phyloP scores from a whole-genome alignment of 1,140 invertebrate genomes.

The Zaprionus davidi region DNA sequence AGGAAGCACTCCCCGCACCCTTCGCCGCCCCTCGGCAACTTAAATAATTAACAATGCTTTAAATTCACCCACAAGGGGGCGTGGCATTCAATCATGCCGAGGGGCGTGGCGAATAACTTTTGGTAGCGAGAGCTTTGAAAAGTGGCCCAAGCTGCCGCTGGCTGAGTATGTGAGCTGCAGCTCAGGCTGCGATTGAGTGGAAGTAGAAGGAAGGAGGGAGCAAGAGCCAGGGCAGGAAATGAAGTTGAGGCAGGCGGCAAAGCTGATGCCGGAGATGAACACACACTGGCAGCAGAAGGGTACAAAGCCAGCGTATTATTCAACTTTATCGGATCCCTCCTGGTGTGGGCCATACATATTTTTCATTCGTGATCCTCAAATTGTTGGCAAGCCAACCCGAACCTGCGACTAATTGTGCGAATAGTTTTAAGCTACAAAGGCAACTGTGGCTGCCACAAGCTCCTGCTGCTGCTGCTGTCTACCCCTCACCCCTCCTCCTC shows the following conservation, averaged over 20 bases:
- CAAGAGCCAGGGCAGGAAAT: not conserved
- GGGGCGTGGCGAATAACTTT: constrained; percentile 20
- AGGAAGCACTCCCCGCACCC: not conserved
- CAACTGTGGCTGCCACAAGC: too few species aligned
- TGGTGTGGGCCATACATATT: not conserved
- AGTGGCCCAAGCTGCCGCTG: not conserved
- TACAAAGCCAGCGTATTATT: not conserved
- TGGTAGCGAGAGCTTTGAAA: not conserved
- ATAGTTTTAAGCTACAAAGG: not conserved
- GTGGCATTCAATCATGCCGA: constrained; percentile 35
- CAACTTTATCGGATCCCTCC: not conserved
- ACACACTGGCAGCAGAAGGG: too few species aligned
- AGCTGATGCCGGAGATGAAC: not conserved
- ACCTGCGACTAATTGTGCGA: not conserved
- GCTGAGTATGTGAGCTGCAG: not conserved
- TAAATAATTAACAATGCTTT: constrained; percentile 76
- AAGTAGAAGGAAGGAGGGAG: not conserved
- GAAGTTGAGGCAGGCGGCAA: not conserved
- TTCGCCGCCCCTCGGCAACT: constrained; percentile 16
- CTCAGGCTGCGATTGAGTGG: too few species aligned
- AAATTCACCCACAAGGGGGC: constrained; percentile 40
- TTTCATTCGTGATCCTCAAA: not conserved
- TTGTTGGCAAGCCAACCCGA: not conserved
- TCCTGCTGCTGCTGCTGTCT: not conserved
- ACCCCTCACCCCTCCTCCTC: not conserved